Evolutionary conservation across 1,140 invertebrate genomes (phyloP), one percentile per base, ranked within the genome.

Genomic region (Heterodera carotae): DNA sequence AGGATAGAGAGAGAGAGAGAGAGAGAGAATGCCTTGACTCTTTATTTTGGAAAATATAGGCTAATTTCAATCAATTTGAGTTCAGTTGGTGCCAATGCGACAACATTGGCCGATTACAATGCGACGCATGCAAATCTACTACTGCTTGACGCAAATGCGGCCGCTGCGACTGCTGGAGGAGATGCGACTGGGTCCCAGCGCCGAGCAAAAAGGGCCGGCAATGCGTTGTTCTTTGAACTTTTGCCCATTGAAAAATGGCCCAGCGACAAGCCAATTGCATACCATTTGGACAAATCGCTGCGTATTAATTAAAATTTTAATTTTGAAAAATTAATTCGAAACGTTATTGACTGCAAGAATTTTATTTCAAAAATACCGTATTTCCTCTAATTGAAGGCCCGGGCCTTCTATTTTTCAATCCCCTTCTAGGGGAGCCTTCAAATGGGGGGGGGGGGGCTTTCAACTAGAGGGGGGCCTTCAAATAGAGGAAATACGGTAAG

Each of bases 191-290:
- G 6, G 48, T 12, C 48, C 15, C 48, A 12, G 1, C 48, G 29
- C 10, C 62, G 62, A 4, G 62, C 62, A 12, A 66, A 66, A 34
- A 25, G 62, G 29, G 27, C 62, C 15, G 62, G 62, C 29, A 66
- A 66, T 29, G 27, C 62, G 22, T 6, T 66, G 62, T 66, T 66
- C 18, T 66, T 34, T 66, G 62, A 34, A 66, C 29, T 29, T 12
- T 31, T 34, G 12, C 62, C 29, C 7, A 29, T 29, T 29, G 62
- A 66, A 66, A 66, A 66, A 66, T 66, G 62, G 62, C 48, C 48
- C 12, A 2, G 0, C 5, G 33, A 31, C 10, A 66, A 31, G 25
- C 62, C 62, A 34, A 66, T 66, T 34, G 29, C 62, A 27, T 66
- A 15, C 22, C 12, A 29, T 12, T 66, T 66, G 62, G 62, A 66